Conservation (phyloP, 2,797 vertebrate species). For the Leptodactylus fallax region DNA sequence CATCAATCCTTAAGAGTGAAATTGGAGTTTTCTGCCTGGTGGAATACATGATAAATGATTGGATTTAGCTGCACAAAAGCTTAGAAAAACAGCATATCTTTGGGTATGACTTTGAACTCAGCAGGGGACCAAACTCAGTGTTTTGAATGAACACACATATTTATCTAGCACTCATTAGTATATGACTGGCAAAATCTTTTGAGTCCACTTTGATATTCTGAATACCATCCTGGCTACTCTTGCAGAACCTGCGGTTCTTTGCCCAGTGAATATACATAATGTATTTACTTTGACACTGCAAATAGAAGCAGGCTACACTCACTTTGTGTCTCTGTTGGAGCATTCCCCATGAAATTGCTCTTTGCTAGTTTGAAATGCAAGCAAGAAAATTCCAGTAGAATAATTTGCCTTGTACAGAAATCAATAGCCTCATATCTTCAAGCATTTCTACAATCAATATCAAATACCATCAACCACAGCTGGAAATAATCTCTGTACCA, state of each 20-base stretch:
- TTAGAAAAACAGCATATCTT: constrained; percentile 48
- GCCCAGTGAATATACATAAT: constrained; percentile 39
- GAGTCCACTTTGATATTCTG: constrained; percentile 37
- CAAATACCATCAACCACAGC: constrained; percentile 60
- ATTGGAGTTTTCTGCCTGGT: constrained; percentile 28
- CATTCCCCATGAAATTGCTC: constrained; percentile 54
- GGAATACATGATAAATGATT: constrained; percentile 48
- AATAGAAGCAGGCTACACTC: constrained; percentile 28
- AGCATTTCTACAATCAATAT: constrained; percentile 63
- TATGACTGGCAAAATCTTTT: constrained; percentile 37
- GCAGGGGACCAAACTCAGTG: constrained; percentile 31
- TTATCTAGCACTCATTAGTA: constrained; percentile 50
- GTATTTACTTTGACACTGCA: constrained; percentile 48
- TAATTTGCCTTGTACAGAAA: constrained; percentile 59
- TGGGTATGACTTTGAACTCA: constrained; percentile 46
- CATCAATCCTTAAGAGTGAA: constrained; percentile 40
- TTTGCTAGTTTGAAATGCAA: constrained; percentile 43
- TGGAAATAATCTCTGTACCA: constrained; percentile 59
- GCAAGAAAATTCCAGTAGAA: constrained; percentile 54
- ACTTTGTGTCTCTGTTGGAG: constrained; percentile 45
- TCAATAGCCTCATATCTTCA: constrained; percentile 61
- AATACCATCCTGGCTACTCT: constrained; percentile 18
- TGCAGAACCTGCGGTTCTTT: constrained; percentile 9
- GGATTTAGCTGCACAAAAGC: constrained; percentile 44
- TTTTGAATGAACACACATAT: constrained; percentile 49